These are phyloP conservation scores for Osmerus eperlanus DNA, from an alignment of 2,113 vertebrate species.

Conservation along the genomic window DNA sequence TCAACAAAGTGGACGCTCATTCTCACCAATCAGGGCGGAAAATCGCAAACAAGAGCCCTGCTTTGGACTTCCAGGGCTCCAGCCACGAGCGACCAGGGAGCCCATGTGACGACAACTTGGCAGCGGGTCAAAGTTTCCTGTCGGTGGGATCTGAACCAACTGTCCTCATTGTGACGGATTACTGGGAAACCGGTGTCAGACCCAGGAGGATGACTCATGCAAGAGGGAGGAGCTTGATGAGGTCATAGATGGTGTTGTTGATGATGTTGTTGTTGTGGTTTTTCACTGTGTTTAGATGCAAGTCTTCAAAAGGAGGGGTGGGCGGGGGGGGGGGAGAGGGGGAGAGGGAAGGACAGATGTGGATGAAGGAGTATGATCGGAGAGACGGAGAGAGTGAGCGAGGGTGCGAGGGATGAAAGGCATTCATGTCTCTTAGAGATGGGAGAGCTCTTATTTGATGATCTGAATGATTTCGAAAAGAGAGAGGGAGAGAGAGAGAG, in stretches of 20 bases:
- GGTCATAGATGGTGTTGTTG: slow-evolving; percentile 11
- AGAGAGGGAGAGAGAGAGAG: background rate
- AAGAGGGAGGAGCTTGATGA: slow-evolving; percentile 12
- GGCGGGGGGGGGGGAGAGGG: too few relatives aligned
- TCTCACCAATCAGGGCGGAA: slow-evolving; percentile 79
- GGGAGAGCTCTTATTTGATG: slow-evolving; percentile 40
- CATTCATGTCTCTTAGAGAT: background rate
- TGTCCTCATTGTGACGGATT: slow-evolving; percentile 61
- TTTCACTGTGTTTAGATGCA: background rate
- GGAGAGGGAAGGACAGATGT: background rate
- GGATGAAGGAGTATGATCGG: too few relatives aligned
- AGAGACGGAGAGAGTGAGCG: slow-evolving; percentile 6
- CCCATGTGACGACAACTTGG: slow-evolving; percentile 31
- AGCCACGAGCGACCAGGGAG: background rate
- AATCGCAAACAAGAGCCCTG: slow-evolving; percentile 72
- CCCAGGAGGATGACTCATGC: slow-evolving; percentile 42
- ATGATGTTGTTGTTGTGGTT: background rate
- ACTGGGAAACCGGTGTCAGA: slow-evolving; percentile 51
- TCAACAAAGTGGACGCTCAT: slow-evolving; percentile 63
- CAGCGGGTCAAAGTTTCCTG: slow-evolving; percentile 54
- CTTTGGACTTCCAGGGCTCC: slow-evolving; percentile 6
- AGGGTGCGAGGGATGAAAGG: background rate
- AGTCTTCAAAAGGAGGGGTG: background rate
- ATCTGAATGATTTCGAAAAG: slow-evolving; percentile 25
- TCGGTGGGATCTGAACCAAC: slow-evolving; percentile 46